Evolutionary conservation across 2,888 invertebrate genomes (phyloP), one percentile per base, ranked within the genome.

Genomic region (Gymnoscelis rufifasciata): DNA sequence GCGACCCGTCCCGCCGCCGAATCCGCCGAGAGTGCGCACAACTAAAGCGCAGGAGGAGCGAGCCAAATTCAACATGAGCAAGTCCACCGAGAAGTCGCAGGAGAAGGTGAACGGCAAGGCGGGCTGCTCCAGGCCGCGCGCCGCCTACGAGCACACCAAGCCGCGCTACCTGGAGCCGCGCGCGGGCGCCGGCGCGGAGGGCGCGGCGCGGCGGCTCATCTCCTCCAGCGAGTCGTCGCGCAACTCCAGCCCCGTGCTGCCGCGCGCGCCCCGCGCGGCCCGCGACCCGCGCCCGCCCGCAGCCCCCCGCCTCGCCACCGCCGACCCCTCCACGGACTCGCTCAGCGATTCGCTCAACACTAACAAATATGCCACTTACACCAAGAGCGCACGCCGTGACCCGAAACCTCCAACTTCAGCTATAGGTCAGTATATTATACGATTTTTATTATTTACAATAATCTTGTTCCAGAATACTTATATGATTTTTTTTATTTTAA

Each of bases 201-300:
- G n/a, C n/a, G 43, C 10, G 10, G 7, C 14, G 14, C n/a, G 58
- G n/a, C 12, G 54, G 74, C 1, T 30, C 66, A 78, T 89, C 10
- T 91, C 91, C 0, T 91, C 91, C 0, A 91, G 90, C 36, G 93
- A 93, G 59, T 93, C 93, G 0, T 93, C 93, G 0, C 84, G 92
- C 7, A 93, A 92, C 50, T 92, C 92, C 1, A 93, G 93, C 60
- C 93, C 93, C 1, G 89, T 91, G 1, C 89, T 88, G 68, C 76
- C 80, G 52, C 76, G 89, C 0, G 68, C 67, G 65, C 75, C 27
- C 71, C 70, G 27, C 78, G n/a, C n/a, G n/a, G n/a, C 72, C 14
- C 60, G 66, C 80, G 78, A 45, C 77, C 80, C 5, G 71, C 87
- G 51, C 89, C 90, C 1, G 88, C 87, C 30, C 89, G 90, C 55